These are phyloP conservation scores for Calidris pugnax DNA, from an alignment of 2,113 vertebrate species.

Conservation along the genomic window DNA sequence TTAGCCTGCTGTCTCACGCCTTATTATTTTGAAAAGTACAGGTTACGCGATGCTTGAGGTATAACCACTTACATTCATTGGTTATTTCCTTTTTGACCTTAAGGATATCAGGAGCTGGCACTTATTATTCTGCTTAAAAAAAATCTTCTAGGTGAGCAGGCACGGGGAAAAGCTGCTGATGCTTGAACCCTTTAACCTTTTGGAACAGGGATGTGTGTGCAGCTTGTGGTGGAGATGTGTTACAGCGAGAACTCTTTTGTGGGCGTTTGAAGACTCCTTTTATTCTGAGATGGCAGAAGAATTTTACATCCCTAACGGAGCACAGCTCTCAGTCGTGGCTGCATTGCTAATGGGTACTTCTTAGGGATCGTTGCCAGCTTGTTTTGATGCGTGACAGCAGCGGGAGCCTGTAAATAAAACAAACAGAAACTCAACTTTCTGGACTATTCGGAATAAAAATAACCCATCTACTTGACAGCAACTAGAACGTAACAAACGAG, in stretches of 20 bases:
- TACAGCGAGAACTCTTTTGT: neutral
- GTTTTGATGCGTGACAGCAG: constrained; percentile 39
- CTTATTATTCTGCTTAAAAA: neutral
- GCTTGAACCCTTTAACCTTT: neutral
- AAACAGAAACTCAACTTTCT: neutral
- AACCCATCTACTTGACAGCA: neutral
- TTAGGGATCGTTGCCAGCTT: constrained; percentile 26
- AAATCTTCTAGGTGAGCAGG: neutral
- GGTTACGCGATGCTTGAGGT: neutral
- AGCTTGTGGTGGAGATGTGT: neutral
- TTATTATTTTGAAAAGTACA: neutral
- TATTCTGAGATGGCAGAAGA: neutral
- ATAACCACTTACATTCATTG: neutral
- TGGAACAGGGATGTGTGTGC: neutral
- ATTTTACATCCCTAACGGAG: neutral
- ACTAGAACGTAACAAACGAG: fast-evolving
- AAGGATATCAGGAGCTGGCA: neutral
- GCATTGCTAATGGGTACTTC: neutral
- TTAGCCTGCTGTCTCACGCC: neutral
- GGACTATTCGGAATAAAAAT: neutral
- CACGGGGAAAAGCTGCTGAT: neutral
- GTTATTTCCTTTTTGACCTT: neutral
- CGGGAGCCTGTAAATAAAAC: constrained; percentile 27
- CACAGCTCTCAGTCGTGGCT: neutral
- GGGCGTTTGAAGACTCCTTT: neutral